A percentile compares a stretch with the other conserved stretches of the same genome.
Conservation (phyloP, 2,113 vertebrate genomes). For the Phocoena sinus region DNA sequence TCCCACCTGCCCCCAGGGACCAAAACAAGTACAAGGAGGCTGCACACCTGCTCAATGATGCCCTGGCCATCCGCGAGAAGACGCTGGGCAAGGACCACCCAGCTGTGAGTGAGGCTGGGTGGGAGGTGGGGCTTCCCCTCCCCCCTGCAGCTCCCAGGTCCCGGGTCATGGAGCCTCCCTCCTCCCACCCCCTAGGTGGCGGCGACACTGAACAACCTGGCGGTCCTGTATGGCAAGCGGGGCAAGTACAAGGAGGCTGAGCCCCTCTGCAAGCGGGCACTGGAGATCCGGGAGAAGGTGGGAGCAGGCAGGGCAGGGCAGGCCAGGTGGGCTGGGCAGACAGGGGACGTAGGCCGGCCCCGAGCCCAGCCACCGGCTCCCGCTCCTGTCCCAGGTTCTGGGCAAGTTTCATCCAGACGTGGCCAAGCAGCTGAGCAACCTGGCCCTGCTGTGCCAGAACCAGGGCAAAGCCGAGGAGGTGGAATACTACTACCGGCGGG, state of each 20-base stretch:
- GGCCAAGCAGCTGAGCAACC: constrained; percentile 80
- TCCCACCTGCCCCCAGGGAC: constrained; percentile 77
- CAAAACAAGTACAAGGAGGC: constrained; percentile 95
- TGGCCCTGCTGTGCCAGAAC: constrained; percentile 80
- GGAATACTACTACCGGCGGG: constrained; percentile 77
- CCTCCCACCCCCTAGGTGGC: constrained; percentile 72
- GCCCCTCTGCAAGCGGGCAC: constrained; percentile 89
- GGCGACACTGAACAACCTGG: constrained; percentile 91
- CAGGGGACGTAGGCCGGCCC: rapidly evolving
- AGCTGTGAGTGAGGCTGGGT: constrained; percentile 77
- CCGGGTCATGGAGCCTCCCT: background rate
- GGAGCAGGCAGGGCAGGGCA: background rate
- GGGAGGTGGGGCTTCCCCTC: background rate
- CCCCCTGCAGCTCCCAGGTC: background rate
- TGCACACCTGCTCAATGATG: constrained; percentile 90
- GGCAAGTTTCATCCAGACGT: constrained; percentile 78
- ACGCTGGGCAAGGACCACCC: constrained; percentile 91
- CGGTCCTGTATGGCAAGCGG: constrained; percentile 89
- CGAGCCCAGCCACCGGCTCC: background rate
- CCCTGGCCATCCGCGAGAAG: constrained; percentile 91
- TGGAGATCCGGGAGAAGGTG: constrained; percentile 93
- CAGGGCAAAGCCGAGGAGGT: constrained; percentile 79
- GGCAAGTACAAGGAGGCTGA: constrained; percentile 92
- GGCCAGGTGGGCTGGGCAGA: too few species aligned
- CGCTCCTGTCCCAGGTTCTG: constrained; percentile 61